phyloP scores from a whole-genome alignment of 2,888 invertebrate genomes.

The Rhaphigaster nebulosa region DNA sequence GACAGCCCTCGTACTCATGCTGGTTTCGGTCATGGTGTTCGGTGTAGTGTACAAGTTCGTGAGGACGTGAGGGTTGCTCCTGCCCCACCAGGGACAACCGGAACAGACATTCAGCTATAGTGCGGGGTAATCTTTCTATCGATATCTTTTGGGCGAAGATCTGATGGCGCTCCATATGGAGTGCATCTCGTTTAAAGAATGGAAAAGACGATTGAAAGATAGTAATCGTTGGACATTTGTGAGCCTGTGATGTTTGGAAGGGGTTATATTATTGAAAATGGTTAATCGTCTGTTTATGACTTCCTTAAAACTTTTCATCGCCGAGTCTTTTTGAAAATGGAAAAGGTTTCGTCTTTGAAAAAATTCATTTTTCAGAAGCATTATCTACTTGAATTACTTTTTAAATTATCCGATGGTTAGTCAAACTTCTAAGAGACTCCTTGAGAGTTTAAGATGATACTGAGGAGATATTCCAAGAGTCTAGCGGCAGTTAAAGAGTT shows the following conservation, averaged over 20 bases:
- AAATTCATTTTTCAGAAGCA: background rate
- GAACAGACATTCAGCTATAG: conserved; percentile 40
- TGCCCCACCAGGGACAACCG: conserved; percentile 70
- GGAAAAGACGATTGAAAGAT: background rate
- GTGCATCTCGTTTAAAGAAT: background rate
- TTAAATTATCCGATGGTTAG: background rate
- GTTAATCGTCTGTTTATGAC: background rate
- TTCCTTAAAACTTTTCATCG: background rate
- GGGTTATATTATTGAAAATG: background rate
- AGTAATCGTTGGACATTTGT: background rate
- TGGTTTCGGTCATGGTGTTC: conserved; percentile 80
- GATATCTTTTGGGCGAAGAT: background rate
- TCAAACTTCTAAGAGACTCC: background rate
- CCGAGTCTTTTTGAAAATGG: background rate
- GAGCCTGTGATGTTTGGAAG: background rate
- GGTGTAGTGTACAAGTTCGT: conserved; percentile 82
- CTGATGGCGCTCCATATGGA: background rate
- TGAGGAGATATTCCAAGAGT: background rate
- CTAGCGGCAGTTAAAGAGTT: background rate
- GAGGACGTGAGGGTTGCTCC: conserved; percentile 82
- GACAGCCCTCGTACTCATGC: conserved; percentile 78
- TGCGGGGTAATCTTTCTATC: background rate
- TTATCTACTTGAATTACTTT: background rate
- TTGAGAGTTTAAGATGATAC: background rate
- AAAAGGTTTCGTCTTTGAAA: background rate